Evolutionary conservation across 2,797 vertebrate genomes (phyloP), one percentile per base, ranked within the genome.

Genomic region (Eulemur coronatus): DNA sequence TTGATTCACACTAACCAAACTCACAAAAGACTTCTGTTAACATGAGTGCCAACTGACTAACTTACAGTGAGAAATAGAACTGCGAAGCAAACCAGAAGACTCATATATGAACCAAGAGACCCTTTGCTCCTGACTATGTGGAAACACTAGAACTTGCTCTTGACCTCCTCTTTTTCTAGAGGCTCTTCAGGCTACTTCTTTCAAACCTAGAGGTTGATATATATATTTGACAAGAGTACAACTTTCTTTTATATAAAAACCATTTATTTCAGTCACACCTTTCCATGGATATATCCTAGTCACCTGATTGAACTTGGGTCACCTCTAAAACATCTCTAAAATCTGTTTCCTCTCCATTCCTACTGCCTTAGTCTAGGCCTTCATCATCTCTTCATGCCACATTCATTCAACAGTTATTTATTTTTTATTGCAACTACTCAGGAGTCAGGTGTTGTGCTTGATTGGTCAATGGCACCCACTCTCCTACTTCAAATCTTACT

Each of bases 251-350:
- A 72, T 78, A 38, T 94, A 75, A 95, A 92, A 92, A 38, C n/a
- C 72, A 81, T 82, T 84, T 75, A 76, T 82, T 84, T 75, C 50
- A 50, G 75, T 73, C 41, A 93, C 33, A 93, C 63, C 28, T 90
- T 93, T 91, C 33, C 57, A 46, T 84, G 43, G 26, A 30, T 92
- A 41, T 28, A 63, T 30, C 43, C 41, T 84, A 65, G 17, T 84
- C 72, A 88, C 70, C 24, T 76, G 67, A 80, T 67, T 84, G 41
- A 92, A 75, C 35, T 70, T 81, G 86, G 67, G 79, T 89, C 72
- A 94, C 70, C 69, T 88, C 43, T 50, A 89, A 95, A 95, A n/a
- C 59, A 87, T 90, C 57, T 81, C 57, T 96, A 52, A 89, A 93
- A 55, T 91, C 12, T 72, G 46, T 95, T 89, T 97, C 63, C 55